Percentiles rank a stretch among this genome's conserved stretches.
These are phyloP conservation scores for Scaptomyza hsui DNA, from an alignment of 1,140 invertebrate genomes.

Conservation along the genomic window DNA sequence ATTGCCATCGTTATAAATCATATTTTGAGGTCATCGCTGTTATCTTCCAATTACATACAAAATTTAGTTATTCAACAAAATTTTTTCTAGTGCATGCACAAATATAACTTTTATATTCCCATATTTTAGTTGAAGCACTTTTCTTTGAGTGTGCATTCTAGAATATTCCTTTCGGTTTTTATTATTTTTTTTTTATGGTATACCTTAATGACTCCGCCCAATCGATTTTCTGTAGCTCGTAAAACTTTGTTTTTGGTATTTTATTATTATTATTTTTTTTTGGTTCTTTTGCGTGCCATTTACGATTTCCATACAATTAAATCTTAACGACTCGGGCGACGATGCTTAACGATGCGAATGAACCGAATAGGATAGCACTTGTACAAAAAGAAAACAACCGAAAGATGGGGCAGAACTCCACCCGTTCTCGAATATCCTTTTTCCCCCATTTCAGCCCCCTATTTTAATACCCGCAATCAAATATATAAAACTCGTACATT, in stretches of 20 bases:
- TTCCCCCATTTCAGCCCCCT: not conserved
- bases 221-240: conserved; percentile 66
- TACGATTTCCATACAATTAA: conserved; percentile 82
- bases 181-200: conserved; percentile 31
- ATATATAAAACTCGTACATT: conserved; percentile 44
- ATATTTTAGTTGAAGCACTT: too few relatives aligned
- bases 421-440: conserved; percentile 11
- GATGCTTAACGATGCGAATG: conserved; percentile 38
- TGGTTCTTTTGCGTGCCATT: conserved; percentile 68
- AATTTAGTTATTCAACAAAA: too few relatives aligned
- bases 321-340: conserved; percentile 69
- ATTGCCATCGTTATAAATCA: conserved; percentile 42
- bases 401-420: conserved; percentile 34
- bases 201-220: conserved; percentile 56
- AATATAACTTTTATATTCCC: not conserved
- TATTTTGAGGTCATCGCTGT: conserved; percentile 41
- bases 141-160: too few relatives aligned
- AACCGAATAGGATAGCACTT: conserved; percentile 19
- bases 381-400: conserved; percentile 19
- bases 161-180: conserved; percentile 12
- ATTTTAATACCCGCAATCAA: conserved; percentile 70
- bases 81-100: not conserved
- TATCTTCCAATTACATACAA: not conserved
- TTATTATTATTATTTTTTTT: conserved; percentile 62
- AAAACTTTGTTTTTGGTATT: conserved; percentile 59